Evolutionary conservation across 2,113 vertebrate species (phyloP).

Genomic region (Notechis scutatus): DNA sequence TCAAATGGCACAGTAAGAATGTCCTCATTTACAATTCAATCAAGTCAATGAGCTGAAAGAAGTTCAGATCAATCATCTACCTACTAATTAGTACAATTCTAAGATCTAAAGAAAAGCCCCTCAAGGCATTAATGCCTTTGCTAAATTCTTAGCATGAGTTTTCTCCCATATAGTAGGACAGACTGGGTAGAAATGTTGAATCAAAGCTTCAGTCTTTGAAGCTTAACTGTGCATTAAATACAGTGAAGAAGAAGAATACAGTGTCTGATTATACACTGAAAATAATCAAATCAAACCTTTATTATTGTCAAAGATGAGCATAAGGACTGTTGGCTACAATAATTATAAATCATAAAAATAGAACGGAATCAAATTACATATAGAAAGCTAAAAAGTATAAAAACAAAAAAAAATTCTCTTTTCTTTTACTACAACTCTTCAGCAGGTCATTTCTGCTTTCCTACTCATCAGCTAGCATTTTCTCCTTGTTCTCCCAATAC

Average conservation of each 20-base stretch:
- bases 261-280: neutral
- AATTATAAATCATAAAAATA: neutral
- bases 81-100: slow-evolving; percentile 37
- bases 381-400: neutral
- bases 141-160: slow-evolving; percentile 7
- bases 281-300: neutral
- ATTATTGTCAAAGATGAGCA: neutral
- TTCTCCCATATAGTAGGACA: neutral
- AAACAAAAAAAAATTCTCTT: neutral
- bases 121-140: slow-evolving; percentile 32
- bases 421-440: neutral
- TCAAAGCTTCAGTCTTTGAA: slow-evolving; percentile 8
- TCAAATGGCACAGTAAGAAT: slow-evolving; percentile 46
- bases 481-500: neutral
- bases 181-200: slow-evolving; percentile 2
- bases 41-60: slow-evolving; percentile 37
- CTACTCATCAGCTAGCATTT: neutral
- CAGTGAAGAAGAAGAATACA: slow-evolving; percentile 4
- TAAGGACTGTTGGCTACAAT: neutral
- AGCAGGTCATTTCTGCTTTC: neutral
- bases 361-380: neutral
- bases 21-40: slow-evolving; percentile 37
- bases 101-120: slow-evolving; percentile 41
- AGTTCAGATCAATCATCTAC: slow-evolving; percentile 40
- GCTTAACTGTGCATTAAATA: slow-evolving; percentile 23